Percentiles rank a stretch among this genome's conserved stretches.
phyloP scores from a whole-genome alignment of 2,888 invertebrate species.

The Volucella zonaria region DNA sequence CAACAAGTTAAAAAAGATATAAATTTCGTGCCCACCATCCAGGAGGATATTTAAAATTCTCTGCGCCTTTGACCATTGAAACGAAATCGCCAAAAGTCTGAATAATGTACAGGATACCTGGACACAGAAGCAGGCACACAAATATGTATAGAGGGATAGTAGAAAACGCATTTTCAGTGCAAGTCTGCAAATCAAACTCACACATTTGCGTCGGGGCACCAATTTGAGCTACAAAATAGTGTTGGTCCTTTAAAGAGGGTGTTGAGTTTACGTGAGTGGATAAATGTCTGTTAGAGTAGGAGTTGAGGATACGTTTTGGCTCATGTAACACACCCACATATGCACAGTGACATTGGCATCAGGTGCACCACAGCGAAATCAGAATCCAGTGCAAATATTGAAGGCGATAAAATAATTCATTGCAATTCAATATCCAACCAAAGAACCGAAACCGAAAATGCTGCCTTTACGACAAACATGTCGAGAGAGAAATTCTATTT shows the following conservation, averaged over 20 bases:
- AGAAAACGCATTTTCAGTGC: constrained; percentile 28
- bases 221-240: constrained; percentile 15
- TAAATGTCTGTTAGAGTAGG: constrained; percentile 41
- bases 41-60: constrained; percentile 58
- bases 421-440: constrained; percentile 53
- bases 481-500: neutral
- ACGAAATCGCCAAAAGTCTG: constrained; percentile 61
- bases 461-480: constrained; percentile 26
- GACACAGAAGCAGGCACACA: constrained; percentile 17
- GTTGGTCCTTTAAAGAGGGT: constrained; percentile 6
- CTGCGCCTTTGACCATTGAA: constrained; percentile 7
- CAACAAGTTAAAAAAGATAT: constrained; percentile 63
- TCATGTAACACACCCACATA: neutral
- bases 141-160: neutral
- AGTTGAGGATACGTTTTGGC: neutral
- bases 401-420: constrained; percentile 64
- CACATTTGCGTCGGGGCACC: constrained; percentile 16
- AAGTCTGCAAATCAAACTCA: constrained; percentile 43
- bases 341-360: constrained; percentile 24
- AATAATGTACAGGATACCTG: constrained; percentile 53
- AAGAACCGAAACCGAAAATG: constrained; percentile 26
- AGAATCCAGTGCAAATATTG: constrained; percentile 61
- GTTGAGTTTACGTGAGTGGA: constrained; percentile 44
- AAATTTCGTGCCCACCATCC: constrained; percentile 64
- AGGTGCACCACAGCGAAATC: constrained; percentile 57